Percentiles rank a stretch among this genome's conserved stretches.
Evolutionary conservation across 2,888 invertebrate species (phyloP).

Genomic region (Apamea epomidion): DNA sequence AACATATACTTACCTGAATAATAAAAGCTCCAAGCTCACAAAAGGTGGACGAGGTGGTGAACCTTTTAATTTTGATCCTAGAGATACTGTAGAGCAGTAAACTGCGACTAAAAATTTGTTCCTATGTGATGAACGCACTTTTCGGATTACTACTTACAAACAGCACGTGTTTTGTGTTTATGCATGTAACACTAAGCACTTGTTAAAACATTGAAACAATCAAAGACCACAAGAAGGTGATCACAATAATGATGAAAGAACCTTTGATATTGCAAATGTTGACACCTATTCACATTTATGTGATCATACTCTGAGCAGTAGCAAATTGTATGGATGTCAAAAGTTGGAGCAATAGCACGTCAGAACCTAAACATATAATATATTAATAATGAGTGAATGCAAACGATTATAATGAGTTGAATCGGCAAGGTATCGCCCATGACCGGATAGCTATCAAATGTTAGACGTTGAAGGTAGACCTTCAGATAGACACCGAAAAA

Average conservation of each 20-base stretch:
- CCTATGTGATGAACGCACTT: background rate
- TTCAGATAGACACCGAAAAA: constrained; percentile 61
- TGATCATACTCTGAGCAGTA: background rate
- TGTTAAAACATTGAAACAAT: constrained; percentile 48
- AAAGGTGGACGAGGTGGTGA: constrained; percentile 78
- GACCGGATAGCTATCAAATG: constrained; percentile 70
- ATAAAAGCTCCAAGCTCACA: constrained; percentile 84
- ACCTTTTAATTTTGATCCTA: constrained; percentile 75
- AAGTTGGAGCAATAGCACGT: constrained; percentile 49
- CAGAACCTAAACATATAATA: constrained; percentile 3
- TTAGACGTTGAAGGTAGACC: constrained; percentile 72
- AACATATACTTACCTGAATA: constrained; percentile 84
- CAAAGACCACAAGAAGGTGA: constrained; percentile 23
- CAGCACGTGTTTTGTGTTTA: constrained; percentile 11
- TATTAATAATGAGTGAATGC: constrained; percentile 69
- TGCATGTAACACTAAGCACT: constrained; percentile 29
- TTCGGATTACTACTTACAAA: constrained; percentile 13
- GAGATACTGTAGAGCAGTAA: constrained; percentile 64
- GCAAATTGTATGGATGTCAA: constrained; percentile 35
- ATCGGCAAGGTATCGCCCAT: constrained; percentile 71
- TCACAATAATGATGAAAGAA: constrained; percentile 47
- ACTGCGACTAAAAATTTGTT: constrained; percentile 36
- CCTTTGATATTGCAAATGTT: constrained; percentile 33
- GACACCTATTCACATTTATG: constrained; percentile 13
- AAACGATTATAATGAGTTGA: constrained; percentile 67